Percentiles rank a stretch among this genome's conserved stretches.
Evolutionary conservation across 2,888 invertebrate genomes (phyloP).

Genomic region (Eupithecia abbreviata): DNA sequence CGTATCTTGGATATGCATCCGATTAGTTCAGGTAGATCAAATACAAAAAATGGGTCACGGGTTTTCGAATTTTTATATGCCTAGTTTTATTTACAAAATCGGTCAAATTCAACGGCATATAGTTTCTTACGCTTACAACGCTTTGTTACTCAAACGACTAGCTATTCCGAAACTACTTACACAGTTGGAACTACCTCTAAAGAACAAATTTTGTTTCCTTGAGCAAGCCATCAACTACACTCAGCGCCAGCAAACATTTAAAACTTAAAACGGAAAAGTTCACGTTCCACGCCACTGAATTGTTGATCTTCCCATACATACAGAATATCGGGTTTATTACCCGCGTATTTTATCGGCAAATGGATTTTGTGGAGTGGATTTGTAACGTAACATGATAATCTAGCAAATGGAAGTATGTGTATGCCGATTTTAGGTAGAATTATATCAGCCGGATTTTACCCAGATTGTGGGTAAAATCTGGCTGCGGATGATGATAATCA

Average conservation of each 20-base stretch:
- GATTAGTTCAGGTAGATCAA: too few species aligned
- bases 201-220: constrained; percentile 14
- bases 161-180: neutral
- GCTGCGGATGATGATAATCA: too few species aligned
- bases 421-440: neutral
- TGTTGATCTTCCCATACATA: constrained; percentile 55
- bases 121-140: neutral
- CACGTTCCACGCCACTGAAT: constrained; percentile 47
- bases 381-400: neutral
- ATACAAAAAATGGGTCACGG: too few species aligned
- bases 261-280: constrained; percentile 37
- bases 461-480: too few species aligned
- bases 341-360: constrained; percentile 15
- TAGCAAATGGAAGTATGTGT: neutral
- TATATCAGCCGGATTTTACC: too few species aligned
- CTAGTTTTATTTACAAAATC: too few species aligned
- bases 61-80: too few species aligned
- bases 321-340: constrained; percentile 49
- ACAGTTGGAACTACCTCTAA: neutral
- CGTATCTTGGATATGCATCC: too few species aligned
- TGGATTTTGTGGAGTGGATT: constrained; percentile 15
- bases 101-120: neutral
- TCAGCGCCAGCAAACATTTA: constrained; percentile 25
- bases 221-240: constrained; percentile 14
- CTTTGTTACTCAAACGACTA: neutral